A percentile compares a stretch with the other conserved stretches of the same genome.
These are phyloP conservation scores for Tenualosa ilisha DNA, from an alignment of 2,797 vertebrate species.

Conservation along the genomic window DNA sequence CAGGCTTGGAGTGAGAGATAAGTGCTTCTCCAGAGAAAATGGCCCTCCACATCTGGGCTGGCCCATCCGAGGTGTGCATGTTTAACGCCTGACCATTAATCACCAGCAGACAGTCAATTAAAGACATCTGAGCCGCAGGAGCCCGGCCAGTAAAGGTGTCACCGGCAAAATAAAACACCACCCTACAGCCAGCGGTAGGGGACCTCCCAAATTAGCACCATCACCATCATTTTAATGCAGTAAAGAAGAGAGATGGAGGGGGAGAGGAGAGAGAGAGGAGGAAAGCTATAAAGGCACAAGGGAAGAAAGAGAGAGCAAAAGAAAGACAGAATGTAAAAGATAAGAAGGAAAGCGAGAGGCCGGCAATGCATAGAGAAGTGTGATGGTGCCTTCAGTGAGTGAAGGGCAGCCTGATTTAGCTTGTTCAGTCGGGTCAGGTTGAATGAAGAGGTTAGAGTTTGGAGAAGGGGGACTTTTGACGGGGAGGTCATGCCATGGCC, in stretches of 20 bases:
- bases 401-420: background rate
- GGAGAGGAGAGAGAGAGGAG: background rate
- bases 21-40: conserved; percentile 83
- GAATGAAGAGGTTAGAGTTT: background rate
- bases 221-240: conserved; percentile 47
- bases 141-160: conserved; percentile 50
- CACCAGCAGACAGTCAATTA: conserved; percentile 79
- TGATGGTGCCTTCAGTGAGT: background rate
- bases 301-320: background rate
- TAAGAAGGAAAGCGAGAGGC: background rate
- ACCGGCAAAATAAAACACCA: conserved; percentile 51
- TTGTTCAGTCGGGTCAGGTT: background rate
- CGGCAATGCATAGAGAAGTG: background rate
- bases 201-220: conserved; percentile 46
- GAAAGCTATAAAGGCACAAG: background rate
- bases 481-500: background rate
- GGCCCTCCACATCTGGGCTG: conserved; percentile 72
- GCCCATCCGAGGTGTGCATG: conserved; percentile 72
- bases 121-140: conserved; percentile 66
- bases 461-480: background rate
- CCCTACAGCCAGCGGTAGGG: conserved; percentile 47
- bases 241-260: conserved; percentile 32
- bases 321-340: background rate
- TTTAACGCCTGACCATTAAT: conserved; percentile 82
- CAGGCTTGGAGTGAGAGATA: conserved; percentile 74